Evolutionary conservation across 2,797 vertebrate species (phyloP).

Genomic region (Dryobates pubescens): DNA sequence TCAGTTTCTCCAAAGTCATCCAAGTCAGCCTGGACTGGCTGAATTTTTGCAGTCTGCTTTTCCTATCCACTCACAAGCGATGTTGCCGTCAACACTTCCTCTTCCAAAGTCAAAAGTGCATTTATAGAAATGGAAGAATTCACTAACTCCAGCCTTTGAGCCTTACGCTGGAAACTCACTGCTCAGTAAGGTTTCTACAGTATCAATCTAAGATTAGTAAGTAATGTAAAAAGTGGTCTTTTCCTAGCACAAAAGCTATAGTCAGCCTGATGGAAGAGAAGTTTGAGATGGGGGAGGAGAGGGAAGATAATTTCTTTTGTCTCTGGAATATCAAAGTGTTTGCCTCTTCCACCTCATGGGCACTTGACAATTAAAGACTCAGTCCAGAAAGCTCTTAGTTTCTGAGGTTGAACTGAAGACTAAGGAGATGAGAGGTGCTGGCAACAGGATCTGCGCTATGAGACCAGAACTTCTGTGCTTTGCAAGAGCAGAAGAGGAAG

Average conservation of each 20-base stretch:
- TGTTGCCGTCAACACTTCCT: not conserved
- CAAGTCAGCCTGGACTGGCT: not conserved
- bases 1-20: not conserved
- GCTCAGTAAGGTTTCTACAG: not conserved
- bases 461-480: not conserved
- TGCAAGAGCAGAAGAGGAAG: not conserved
- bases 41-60: not conserved
- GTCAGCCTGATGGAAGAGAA: not conserved
- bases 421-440: not conserved
- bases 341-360: not conserved
- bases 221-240: not conserved
- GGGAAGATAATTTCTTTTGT: not conserved
- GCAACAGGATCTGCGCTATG: not conserved
- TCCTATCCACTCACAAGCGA: not conserved
- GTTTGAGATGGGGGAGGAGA: not conserved
- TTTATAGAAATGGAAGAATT: not conserved
- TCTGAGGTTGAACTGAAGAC: not conserved
- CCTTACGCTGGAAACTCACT: not conserved
- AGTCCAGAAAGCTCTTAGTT: not conserved
- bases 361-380: not conserved
- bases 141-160: not conserved
- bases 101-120: not conserved
- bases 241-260: not conserved
- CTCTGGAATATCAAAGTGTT: not conserved
- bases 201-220: not conserved